These are phyloP conservation scores for Pseudococcus viburni DNA, from an alignment of 2,888 invertebrate species.

Conservation along the genomic window DNA sequence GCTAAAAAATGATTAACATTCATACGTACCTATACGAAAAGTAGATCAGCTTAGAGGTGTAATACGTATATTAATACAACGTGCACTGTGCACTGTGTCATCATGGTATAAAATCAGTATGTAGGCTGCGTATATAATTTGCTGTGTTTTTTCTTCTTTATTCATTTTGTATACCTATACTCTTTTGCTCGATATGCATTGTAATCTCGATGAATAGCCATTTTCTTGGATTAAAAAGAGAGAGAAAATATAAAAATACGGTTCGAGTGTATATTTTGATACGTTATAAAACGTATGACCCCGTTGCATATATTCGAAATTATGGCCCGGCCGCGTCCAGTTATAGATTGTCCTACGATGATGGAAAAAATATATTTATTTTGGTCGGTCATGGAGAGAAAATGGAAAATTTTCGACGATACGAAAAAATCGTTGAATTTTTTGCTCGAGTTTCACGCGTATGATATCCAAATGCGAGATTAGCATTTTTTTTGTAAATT, in stretches of 20 bases:
- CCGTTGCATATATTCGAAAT: constrained; percentile 33
- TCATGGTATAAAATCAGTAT: constrained; percentile 18
- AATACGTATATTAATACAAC: constrained; percentile 35
- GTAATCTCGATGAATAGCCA: constrained; percentile 26
- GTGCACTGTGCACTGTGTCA: not conserved
- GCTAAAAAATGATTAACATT: constrained; percentile 40
- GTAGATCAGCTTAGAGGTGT: constrained; percentile 50
- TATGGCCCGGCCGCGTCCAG: not conserved
- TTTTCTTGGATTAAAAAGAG: constrained; percentile 31
- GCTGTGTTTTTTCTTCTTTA: not conserved
- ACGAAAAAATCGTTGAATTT: not conserved
- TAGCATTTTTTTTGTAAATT: not conserved
- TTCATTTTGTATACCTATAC: not conserved
- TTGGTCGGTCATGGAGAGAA: not conserved
- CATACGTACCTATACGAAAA: not conserved
- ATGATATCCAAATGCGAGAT: not conserved
- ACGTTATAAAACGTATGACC: not conserved
- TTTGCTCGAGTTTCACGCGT: not conserved
- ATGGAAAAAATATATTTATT: not conserved
- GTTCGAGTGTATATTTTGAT: not conserved
- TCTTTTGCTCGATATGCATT: constrained; percentile 30
- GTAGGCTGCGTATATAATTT: constrained; percentile 50
- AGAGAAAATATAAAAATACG: not conserved
- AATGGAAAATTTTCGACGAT: not conserved
- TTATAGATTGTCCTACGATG: not conserved